Percentiles rank a stretch among this genome's conserved stretches.
phyloP scores from a whole-genome alignment of 2,113 vertebrate genomes.

The Polypterus bichir region DNA sequence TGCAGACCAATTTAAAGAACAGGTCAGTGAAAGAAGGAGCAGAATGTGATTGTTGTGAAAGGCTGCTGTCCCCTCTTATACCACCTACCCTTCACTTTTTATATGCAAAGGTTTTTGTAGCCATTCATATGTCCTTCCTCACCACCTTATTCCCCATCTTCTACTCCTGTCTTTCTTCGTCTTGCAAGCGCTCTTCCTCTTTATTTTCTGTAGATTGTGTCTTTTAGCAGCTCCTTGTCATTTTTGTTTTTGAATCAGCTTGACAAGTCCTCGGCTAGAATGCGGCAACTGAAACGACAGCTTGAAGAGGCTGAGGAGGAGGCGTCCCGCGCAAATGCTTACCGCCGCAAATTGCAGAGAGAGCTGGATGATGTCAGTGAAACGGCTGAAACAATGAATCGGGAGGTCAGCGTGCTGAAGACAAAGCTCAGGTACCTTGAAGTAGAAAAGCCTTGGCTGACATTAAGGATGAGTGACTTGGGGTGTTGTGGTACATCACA shows the following conservation, averaged over 20 bases:
- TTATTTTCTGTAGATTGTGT: neutral
- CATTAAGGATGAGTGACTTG: too few relatives aligned
- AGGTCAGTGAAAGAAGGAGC: constrained; percentile 36
- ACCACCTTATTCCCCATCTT: neutral
- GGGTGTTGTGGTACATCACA: too few relatives aligned
- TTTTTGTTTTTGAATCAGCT: constrained; percentile 30
- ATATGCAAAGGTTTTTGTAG: too few relatives aligned
- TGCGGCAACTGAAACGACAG: constrained; percentile 75
- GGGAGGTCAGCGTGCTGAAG: constrained; percentile 64
- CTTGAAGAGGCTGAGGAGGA: constrained; percentile 78
- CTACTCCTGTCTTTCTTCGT: neutral
- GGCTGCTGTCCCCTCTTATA: fast-evolving
- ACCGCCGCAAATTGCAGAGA: constrained; percentile 62
- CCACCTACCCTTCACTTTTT: neutral
- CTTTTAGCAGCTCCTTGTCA: neutral
- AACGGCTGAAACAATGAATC: constrained; percentile 59
- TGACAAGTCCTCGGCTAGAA: constrained; percentile 58
- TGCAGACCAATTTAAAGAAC: constrained; percentile 77
- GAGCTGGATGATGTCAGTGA: constrained; percentile 70
- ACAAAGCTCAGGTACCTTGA: constrained; percentile 59
- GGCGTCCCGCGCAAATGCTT: constrained; percentile 55
- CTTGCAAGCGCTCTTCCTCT: too few relatives aligned
- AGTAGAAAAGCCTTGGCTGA: fast-evolving
- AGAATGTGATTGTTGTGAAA: neutral
- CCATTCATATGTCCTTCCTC: neutral